phyloP scores from a whole-genome alignment of 2,797 vertebrate species.

The Stomatorhinus walkeri region DNA sequence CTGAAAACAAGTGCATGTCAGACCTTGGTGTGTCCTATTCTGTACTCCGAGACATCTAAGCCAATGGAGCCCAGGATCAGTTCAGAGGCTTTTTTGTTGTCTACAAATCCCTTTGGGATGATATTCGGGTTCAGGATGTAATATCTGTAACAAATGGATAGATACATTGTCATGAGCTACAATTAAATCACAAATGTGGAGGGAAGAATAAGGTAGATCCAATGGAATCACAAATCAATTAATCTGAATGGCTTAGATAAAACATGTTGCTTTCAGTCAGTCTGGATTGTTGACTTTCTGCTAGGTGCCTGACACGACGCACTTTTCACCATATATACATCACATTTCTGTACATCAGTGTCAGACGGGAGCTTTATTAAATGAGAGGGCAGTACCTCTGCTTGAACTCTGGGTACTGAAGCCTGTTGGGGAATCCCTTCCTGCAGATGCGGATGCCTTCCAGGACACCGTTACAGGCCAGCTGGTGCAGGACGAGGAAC shows the following conservation, averaged over 20 bases:
- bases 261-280: background rate
- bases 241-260: background rate
- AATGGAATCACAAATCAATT: background rate
- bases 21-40: slow-evolving; percentile 55
- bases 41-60: slow-evolving; percentile 52
- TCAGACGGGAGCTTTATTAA: background rate
- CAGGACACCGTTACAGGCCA: slow-evolving; percentile 61
- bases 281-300: background rate
- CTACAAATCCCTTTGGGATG: slow-evolving; percentile 58
- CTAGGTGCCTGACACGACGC: background rate
- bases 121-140: slow-evolving; percentile 62
- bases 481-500: slow-evolving; percentile 60
- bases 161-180: background rate
- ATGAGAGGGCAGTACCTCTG: slow-evolving; percentile 46
- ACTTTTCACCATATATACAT: background rate
- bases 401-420: slow-evolving; percentile 66
- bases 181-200: background rate
- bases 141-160: slow-evolving; percentile 40
- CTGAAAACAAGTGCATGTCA: background rate
- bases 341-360: background rate
- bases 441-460: slow-evolving; percentile 67
- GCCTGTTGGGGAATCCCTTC: slow-evolving; percentile 67
- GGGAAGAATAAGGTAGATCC: background rate
- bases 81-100: slow-evolving; percentile 61
- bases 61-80: slow-evolving; percentile 48